Conservation (phyloP, 37 sponge, comb jelly and placozoan species). For the Spongilla lacustris region DNA sequence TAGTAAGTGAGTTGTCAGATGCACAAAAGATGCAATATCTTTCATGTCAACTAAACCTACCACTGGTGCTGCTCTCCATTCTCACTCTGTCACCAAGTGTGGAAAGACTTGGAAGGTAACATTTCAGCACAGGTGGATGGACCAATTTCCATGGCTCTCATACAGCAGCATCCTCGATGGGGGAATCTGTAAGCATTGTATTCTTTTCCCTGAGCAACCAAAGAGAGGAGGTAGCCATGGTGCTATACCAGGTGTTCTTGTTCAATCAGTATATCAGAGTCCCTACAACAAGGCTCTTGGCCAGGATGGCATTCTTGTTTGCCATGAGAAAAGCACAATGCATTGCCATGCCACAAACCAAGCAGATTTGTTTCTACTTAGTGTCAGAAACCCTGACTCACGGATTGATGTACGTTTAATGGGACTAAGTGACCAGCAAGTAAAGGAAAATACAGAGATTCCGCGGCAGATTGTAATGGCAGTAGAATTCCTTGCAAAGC, state of each 20-base stretch:
- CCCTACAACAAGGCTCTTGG: conserved; percentile 31
- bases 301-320: conserved; percentile 36
- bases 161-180: too few relatives aligned
- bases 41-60: conserved; percentile 20
- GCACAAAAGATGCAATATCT: conserved; percentile 24
- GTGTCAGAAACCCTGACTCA: neutral
- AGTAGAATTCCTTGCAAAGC: too few relatives aligned
- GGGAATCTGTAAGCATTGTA: conserved; percentile 7
- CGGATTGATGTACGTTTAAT: conserved; percentile 25
- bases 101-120: conserved; percentile 6
- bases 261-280: conserved; percentile 2
- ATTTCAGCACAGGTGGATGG: conserved; percentile 3
- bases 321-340: conserved; percentile 1
- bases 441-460: conserved; percentile 43
- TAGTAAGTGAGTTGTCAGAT: conserved; percentile 10
- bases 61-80: conserved; percentile 9
- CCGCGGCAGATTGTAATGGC: conserved; percentile 36
- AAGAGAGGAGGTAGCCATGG: conserved; percentile 13
- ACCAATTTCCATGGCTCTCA: too few relatives aligned
- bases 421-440: conserved; percentile 30
- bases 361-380: conserved; percentile 20
- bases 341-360: conserved; percentile 6
- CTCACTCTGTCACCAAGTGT: conserved; percentile 20
- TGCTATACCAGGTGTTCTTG: conserved; percentile 5
- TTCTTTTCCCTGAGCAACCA: neutral